Percentiles rank a stretch among this genome's conserved stretches.
These are phyloP conservation scores for Harpalus rubripes DNA, from an alignment of 2,888 invertebrate species.

Conservation along the genomic window DNA sequence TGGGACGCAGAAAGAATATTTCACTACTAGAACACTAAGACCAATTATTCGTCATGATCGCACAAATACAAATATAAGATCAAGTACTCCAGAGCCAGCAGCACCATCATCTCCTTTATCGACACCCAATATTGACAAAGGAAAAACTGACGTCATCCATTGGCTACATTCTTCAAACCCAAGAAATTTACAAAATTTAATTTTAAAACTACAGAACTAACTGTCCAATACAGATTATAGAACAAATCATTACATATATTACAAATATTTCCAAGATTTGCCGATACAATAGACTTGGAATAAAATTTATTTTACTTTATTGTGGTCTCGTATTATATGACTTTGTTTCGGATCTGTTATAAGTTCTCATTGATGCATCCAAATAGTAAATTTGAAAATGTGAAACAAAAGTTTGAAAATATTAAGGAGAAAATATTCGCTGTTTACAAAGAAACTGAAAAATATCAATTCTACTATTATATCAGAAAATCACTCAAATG, in stretches of 20 bases:
- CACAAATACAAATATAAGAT: neutral
- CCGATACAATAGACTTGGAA: slow-evolving; percentile 14
- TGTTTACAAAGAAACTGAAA: slow-evolving; percentile 6
- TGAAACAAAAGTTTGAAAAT: neutral
- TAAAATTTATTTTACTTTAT: slow-evolving; percentile 4
- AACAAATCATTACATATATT: neutral
- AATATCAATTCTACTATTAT: neutral
- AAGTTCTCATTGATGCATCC: neutral
- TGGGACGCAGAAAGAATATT: neutral
- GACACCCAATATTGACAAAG: neutral
- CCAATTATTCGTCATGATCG: neutral
- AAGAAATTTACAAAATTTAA: neutral
- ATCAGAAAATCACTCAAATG: neutral
- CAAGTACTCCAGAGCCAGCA: neutral
- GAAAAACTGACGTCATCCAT: neutral
- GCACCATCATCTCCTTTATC: neutral
- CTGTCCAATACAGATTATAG: neutral
- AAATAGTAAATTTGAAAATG: neutral
- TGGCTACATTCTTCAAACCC: neutral
- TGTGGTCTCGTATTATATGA: neutral
- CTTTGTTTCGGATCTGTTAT: slow-evolving; percentile 4
- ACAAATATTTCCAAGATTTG: slow-evolving; percentile 9
- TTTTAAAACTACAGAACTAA: neutral
- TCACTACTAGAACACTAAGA: neutral
- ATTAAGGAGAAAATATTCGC: neutral